Evolutionary conservation across 2,888 invertebrate genomes (phyloP).

Genomic region (Penaeus monodon): DNA sequence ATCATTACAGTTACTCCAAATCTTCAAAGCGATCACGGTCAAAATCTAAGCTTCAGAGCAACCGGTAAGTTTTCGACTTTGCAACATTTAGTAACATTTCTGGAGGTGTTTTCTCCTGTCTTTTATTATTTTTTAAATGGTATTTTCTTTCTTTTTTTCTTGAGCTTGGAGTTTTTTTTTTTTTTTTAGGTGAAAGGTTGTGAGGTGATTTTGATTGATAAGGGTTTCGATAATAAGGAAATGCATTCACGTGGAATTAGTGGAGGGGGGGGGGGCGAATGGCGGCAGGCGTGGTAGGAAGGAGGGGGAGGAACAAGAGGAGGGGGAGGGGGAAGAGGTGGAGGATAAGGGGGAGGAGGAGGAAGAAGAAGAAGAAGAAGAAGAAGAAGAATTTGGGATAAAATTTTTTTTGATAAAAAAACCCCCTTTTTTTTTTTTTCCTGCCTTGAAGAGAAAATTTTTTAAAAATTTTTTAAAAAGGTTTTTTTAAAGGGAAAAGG

Average conservation of each 20-base stretch:
- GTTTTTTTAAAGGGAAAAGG: too few relatives aligned
- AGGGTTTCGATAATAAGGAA: background rate
- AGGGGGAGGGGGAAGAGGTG: background rate
- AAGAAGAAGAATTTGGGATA: too few relatives aligned
- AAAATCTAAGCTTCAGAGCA: conserved; percentile 38
- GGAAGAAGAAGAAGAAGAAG: too few relatives aligned
- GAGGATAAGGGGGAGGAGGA: too few relatives aligned
- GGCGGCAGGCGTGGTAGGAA: background rate
- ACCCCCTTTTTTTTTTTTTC: too few relatives aligned
- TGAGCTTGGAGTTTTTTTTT: background rate
- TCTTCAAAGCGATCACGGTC: conserved; percentile 34
- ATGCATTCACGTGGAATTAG: background rate
- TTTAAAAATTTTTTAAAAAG: too few relatives aligned
- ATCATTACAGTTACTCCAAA: conserved; percentile 37
- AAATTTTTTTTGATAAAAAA: too few relatives aligned
- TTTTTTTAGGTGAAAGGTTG: background rate
- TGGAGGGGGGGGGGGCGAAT: background rate
- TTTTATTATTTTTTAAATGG: too few relatives aligned
- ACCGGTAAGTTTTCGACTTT: conserved; percentile 17
- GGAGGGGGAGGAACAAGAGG: background rate
- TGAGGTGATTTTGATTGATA: background rate
- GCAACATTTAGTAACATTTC: background rate
- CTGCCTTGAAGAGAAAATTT: too few relatives aligned
- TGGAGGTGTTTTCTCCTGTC: background rate
- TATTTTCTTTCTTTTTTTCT: background rate